These are phyloP conservation scores for Clarias laeviceps DNA, from an alignment of 2,797 vertebrate genomes.

Conservation along the genomic window DNA sequence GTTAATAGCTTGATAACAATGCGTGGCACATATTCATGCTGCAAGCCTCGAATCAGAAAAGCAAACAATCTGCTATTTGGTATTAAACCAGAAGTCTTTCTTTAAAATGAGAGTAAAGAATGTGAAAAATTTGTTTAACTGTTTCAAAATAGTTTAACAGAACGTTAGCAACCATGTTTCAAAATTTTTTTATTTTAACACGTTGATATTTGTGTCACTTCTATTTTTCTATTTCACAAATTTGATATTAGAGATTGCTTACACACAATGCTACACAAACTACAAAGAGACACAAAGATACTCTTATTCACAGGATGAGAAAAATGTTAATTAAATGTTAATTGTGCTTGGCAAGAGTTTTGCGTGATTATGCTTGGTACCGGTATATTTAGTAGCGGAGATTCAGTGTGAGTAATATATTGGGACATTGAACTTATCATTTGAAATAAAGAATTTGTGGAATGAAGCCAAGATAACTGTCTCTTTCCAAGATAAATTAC, in stretches of 20 bases:
- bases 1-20: constrained; percentile 20
- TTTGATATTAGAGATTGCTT: background rate
- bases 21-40: constrained; percentile 14
- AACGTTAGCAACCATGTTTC: background rate
- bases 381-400: background rate
- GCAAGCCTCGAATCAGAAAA: constrained; percentile 2
- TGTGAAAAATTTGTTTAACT: background rate
- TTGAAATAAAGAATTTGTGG: background rate
- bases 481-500: background rate
- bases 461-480: background rate
- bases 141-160: background rate
- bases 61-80: background rate
- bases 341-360: background rate
- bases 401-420: background rate
- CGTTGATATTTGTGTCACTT: background rate
- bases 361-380: background rate
- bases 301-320: background rate
- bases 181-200: background rate
- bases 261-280: background rate
- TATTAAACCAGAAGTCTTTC: background rate
- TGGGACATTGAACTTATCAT: background rate
- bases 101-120: background rate
- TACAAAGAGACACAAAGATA: background rate
- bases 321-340: background rate
- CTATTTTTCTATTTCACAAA: background rate